Percentiles rank a stretch among this genome's conserved stretches.
These are phyloP conservation scores for Watsonalla cultraria DNA, from an alignment of 2,888 invertebrate species.

Conservation along the genomic window DNA sequence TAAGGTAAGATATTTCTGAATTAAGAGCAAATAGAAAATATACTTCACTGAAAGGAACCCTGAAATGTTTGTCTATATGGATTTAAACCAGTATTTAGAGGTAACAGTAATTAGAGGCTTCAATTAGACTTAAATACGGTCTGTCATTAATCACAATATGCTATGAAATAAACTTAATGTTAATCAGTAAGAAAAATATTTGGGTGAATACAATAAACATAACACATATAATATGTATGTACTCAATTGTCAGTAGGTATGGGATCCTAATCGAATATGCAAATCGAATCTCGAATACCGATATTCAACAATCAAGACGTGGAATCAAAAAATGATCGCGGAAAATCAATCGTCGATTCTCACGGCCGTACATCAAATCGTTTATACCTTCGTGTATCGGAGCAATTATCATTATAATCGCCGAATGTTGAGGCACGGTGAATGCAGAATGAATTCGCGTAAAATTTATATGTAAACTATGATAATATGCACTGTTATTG, in stretches of 20 bases:
- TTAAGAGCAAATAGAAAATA: too few relatives aligned
- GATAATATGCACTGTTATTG: conserved; percentile 71
- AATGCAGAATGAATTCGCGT: conserved; percentile 74
- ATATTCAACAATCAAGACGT: conserved; percentile 44
- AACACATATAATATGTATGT: neutral
- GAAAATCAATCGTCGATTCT: conserved; percentile 72
- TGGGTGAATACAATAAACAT: too few relatives aligned
- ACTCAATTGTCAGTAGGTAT: conserved; percentile 9
- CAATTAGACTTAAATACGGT: too few relatives aligned
- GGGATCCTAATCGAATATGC: conserved; percentile 42
- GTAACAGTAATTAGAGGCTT: too few relatives aligned
- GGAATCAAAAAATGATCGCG: conserved; percentile 54
- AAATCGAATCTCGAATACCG: conserved; percentile 41
- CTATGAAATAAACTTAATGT: too few relatives aligned
- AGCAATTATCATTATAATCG: conserved; percentile 75
- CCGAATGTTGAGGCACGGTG: conserved; percentile 62
- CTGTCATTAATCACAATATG: too few relatives aligned
- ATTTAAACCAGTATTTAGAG: too few relatives aligned
- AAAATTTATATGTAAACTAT: conserved; percentile 79
- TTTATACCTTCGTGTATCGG: conserved; percentile 61
- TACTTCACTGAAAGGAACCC: too few relatives aligned
- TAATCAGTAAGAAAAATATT: too few relatives aligned
- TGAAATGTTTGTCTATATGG: too few relatives aligned
- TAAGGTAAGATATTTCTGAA: too few relatives aligned
- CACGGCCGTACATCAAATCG: conserved; percentile 74